These are phyloP conservation scores for Hemicentrotus pulcherrimus DNA, from an alignment of 35 echinoderm and acorn worm species.

Conservation along the genomic window DNA sequence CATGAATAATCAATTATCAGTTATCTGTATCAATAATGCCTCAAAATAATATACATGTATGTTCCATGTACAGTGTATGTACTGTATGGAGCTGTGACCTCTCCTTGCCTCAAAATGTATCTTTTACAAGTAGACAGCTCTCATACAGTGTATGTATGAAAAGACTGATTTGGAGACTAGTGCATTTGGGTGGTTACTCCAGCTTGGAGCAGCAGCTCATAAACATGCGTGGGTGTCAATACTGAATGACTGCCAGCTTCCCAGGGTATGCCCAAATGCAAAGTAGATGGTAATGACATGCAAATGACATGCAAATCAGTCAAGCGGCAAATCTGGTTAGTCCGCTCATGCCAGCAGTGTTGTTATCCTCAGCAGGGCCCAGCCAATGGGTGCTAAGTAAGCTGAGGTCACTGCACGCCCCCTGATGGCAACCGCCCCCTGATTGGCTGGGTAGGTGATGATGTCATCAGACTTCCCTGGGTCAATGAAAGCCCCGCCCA, in stretches of 20 bases:
- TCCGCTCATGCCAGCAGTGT: not conserved
- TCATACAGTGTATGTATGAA: not conserved
- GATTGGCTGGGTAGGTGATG: conserved; percentile 29
- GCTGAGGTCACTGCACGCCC: conserved; percentile 38
- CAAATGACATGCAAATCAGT: conserved; percentile 39
- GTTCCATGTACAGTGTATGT: too few relatives aligned
- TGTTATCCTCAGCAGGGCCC: conserved; percentile 16
- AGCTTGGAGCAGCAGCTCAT: conserved; percentile 5
- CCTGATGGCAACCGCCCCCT: conserved; percentile 17
- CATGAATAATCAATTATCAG: too few relatives aligned
- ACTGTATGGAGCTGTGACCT: too few relatives aligned
- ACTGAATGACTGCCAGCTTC: conserved; percentile 34
- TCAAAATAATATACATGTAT: too few relatives aligned
- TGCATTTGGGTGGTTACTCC: not conserved
- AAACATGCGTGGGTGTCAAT: conserved; percentile 45
- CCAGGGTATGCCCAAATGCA: conserved; percentile 3
- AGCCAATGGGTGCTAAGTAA: not conserved
- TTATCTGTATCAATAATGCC: too few relatives aligned
- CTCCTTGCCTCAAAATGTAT: too few relatives aligned
- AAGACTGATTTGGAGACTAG: not conserved
- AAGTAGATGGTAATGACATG: conserved; percentile 39
- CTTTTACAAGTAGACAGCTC: not conserved
- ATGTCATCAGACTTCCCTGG: conserved; percentile 54
- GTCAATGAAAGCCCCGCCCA: conserved; percentile 54
- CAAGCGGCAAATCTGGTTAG: conserved; percentile 33